A percentile compares a stretch with the other conserved stretches of the same genome.
These are phyloP conservation scores for Epicampocera succincta DNA, from an alignment of 2,888 invertebrate species.

Conservation along the genomic window DNA sequence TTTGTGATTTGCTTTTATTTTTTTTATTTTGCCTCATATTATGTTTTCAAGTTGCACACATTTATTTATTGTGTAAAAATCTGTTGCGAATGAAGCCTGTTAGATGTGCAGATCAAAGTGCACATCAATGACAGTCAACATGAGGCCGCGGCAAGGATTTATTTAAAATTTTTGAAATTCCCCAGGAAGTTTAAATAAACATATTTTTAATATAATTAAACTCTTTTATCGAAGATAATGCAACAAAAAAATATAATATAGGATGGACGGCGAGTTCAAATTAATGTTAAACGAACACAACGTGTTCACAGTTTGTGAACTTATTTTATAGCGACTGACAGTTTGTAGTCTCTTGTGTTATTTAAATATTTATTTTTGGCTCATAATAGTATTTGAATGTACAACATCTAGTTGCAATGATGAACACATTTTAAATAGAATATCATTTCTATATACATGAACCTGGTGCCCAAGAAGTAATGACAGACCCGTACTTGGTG, in stretches of 20 bases:
- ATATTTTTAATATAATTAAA: constrained; percentile 33
- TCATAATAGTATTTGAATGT: no score
- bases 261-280: no score
- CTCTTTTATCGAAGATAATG: not conserved
- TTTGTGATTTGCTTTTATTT: constrained; percentile 31
- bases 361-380: no score
- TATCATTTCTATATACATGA: no score
- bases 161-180: constrained; percentile 19
- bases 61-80: constrained; percentile 30
- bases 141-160: constrained; percentile 6
- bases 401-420: no score
- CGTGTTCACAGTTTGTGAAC: no score
- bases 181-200: constrained; percentile 22
- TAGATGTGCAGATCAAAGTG: constrained; percentile 16
- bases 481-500: no score
- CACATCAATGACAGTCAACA: constrained; percentile 31
- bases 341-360: no score
- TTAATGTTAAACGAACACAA: no score
- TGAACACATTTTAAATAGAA: no score
- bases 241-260: not conserved
- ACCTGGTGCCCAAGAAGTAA: no score
- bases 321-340: no score
- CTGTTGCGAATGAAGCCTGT: constrained; percentile 26
- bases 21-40: constrained; percentile 3
- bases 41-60: constrained; percentile 41